Evolutionary conservation across 2,797 vertebrate species (phyloP), one percentile per base, ranked within the genome.

Genomic region (Megalops cyprinoides): DNA sequence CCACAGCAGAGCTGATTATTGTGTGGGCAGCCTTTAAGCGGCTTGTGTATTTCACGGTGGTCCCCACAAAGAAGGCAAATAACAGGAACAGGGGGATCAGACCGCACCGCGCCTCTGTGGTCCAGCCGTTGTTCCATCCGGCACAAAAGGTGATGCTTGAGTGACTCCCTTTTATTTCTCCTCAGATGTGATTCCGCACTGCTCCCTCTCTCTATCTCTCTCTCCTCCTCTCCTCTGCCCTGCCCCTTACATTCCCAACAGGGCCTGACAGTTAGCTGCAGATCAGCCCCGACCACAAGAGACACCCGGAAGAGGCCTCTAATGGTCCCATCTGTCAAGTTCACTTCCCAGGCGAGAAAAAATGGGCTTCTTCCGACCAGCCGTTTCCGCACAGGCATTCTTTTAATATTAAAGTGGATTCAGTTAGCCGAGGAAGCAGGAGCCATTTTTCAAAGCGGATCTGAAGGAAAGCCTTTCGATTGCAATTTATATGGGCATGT

Each of bases 101-200:
- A 94, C 93, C 91, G 94, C 95, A 95, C 96, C 92, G 94, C 96
- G 95, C 94, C 96, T 94, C 94, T 93, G 94, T 94, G 91, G 94
- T 94, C 92, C 94, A 94, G 93, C 93, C 93, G 96, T 98, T 99
- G 97, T 98, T 96, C 96, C 92, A 88, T 91, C 89, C 90, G 89
- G 93, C 92, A 96, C 95, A 98, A 96, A 98, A 96, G 95, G 94
- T 95, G 95, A 98, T 97, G 97, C 97, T 96, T 97, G 95, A 94
- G 95, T 97, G 96, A 95, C 93, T 97, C 96, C 93, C 96, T 97
- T 93, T 96, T 97, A 90, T 95, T 93, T 92, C 90, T 93, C 87
- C 86, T 85, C 90, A 78, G 90, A 80, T 91, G 88, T 88, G 90
- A 93, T 93, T 93, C 84, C 90, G 91, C n/a, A 18, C 23, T 91